Percentiles rank a stretch among this genome's conserved stretches.
Evolutionary conservation across 2,888 invertebrate genomes (phyloP).

Genomic region (Ctenicera cuprea): DNA sequence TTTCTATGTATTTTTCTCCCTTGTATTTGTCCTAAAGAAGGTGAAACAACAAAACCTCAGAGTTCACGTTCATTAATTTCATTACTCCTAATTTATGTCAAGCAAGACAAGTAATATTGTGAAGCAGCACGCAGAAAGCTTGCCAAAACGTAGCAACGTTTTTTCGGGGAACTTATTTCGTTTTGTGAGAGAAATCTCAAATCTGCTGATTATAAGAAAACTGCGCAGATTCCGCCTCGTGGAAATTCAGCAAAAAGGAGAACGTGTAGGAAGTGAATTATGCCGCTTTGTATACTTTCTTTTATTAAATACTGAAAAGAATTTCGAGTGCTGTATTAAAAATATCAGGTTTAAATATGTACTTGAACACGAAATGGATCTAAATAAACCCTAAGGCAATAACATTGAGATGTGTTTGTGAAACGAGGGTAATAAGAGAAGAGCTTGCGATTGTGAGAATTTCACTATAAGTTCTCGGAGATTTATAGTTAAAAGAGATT

Average conservation of each 20-base stretch:
- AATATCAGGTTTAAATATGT: no score
- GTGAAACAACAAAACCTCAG: slow-evolving; percentile 2
- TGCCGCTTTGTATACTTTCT: neutral
- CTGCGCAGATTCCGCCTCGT: neutral
- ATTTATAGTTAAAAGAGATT: slow-evolving; percentile 10
- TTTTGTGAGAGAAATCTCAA: slow-evolving; percentile 3
- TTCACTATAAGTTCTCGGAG: no score
- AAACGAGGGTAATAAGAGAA: no score
- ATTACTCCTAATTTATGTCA: slow-evolving; percentile 25
- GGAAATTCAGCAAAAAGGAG: neutral
- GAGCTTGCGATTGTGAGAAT: no score
- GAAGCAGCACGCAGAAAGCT: slow-evolving; percentile 4
- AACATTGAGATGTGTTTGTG: no score
- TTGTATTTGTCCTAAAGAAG: neutral
- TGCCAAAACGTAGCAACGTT: neutral
- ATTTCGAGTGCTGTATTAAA: no score
- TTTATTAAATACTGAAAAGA: neutral
- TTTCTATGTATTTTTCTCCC: no score
- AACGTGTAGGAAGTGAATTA: neutral
- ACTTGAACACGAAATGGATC: no score
- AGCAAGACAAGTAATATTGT: slow-evolving; percentile 23
- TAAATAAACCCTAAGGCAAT: no score
- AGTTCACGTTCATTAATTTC: slow-evolving; percentile 10
- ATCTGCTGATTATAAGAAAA: neutral
- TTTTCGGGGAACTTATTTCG: neutral